A percentile compares a stretch with the other conserved stretches of the same genome.
These are phyloP conservation scores for Acrocephalus kingi DNA, from an alignment of 2,113 vertebrate genomes.

Conservation along the genomic window DNA sequence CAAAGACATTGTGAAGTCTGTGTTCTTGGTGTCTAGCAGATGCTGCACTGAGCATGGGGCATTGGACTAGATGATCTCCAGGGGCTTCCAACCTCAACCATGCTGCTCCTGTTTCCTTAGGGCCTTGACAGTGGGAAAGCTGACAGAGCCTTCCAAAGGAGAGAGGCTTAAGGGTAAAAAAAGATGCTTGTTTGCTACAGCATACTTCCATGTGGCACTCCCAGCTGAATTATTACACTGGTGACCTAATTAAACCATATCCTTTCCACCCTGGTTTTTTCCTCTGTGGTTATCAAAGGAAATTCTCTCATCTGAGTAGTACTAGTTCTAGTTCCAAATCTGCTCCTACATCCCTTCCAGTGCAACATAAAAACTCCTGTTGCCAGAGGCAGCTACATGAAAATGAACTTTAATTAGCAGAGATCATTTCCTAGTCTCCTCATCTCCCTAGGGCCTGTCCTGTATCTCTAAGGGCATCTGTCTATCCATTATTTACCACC, in stretches of 20 bases:
- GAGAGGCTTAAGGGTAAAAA: background rate
- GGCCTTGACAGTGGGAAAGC: background rate
- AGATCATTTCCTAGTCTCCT: background rate
- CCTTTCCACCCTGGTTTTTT: background rate
- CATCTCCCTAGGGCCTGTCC: background rate
- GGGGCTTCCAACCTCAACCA: background rate
- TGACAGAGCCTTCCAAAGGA: background rate
- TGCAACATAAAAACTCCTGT: background rate
- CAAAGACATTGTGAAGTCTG: background rate
- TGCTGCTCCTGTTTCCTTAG: background rate
- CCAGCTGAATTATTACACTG: background rate
- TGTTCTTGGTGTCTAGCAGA: background rate
- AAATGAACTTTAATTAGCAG: background rate
- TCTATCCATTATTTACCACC: background rate
- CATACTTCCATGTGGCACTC: background rate
- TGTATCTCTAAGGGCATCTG: background rate
- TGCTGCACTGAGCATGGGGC: background rate
- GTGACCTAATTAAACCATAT: constrained; percentile 24
- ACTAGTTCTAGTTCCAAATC: background rate
- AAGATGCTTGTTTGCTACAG: background rate
- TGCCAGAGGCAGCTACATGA: background rate
- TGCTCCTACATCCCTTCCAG: background rate
- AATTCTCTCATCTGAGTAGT: background rate
- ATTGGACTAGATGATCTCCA: background rate
- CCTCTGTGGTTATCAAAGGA: background rate